These are phyloP conservation scores for Pseudobourletiella spinata DNA, from an alignment of 1,140 invertebrate genomes.

Conservation along the genomic window DNA sequence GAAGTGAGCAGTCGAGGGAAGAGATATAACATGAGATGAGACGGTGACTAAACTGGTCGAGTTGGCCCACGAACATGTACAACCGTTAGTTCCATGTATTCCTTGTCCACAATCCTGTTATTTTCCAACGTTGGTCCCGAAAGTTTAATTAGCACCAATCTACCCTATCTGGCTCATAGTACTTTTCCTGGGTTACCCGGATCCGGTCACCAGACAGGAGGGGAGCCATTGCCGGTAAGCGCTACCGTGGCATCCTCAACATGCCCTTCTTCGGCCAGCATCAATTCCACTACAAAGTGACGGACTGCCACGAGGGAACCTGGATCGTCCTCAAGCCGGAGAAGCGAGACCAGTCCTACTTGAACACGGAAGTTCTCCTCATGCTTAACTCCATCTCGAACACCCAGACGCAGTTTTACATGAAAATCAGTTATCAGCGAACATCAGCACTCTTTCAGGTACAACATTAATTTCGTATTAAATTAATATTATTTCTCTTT, in stretches of 20 bases:
- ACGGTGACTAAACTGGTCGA: too few relatives aligned
- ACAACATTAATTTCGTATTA: too few relatives aligned
- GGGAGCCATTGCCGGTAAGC: slow-evolving; percentile 26
- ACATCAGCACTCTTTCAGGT: slow-evolving; percentile 33
- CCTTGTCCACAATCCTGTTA: too few relatives aligned
- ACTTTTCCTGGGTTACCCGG: slow-evolving; percentile 30
- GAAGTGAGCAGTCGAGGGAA: too few relatives aligned
- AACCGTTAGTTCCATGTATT: too few relatives aligned
- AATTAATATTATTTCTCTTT: background rate
- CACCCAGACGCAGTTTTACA: slow-evolving; percentile 25
- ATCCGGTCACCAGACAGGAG: slow-evolving; percentile 19
- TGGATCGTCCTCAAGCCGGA: slow-evolving; percentile 31
- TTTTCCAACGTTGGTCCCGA: too few relatives aligned
- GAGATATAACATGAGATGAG: too few relatives aligned
- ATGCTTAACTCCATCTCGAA: slow-evolving; percentile 22
- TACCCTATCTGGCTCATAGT: too few relatives aligned
- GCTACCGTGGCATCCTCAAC: slow-evolving; percentile 23
- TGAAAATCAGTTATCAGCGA: slow-evolving; percentile 33
- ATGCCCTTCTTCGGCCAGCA: slow-evolving; percentile 33
- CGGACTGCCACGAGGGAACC: slow-evolving; percentile 21
- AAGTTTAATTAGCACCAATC: too few relatives aligned
- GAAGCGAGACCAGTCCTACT: slow-evolving; percentile 13
- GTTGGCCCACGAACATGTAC: too few relatives aligned
- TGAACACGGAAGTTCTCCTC: slow-evolving; percentile 28
- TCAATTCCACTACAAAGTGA: slow-evolving; percentile 20